Evolutionary conservation across 2,797 vertebrate genomes (phyloP).

Genomic region (Silurus lanzhouensis): DNA sequence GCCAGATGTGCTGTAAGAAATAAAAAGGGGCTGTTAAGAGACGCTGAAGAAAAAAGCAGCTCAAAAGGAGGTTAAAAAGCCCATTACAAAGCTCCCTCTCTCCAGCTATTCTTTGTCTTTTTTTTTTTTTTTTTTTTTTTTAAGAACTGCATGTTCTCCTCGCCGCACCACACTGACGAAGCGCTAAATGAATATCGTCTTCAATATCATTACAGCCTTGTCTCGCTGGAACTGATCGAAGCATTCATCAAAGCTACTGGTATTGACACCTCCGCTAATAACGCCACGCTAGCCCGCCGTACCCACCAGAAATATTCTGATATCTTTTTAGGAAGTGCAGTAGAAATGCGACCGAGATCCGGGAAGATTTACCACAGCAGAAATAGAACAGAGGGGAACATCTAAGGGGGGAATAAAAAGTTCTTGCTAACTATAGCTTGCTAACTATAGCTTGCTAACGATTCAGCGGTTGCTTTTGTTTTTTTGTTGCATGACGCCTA

Average conservation of each 20-base stretch:
- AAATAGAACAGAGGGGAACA: no score
- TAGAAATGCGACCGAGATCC: background rate
- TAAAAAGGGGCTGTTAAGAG: slow-evolving; percentile 35
- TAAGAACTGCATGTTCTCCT: slow-evolving; percentile 44
- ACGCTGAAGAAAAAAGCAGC: slow-evolving; percentile 29
- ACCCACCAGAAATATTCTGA: slow-evolving; percentile 34
- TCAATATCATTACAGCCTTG: slow-evolving; percentile 50
- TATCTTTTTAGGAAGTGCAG: background rate
- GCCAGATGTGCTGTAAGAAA: slow-evolving; percentile 13
- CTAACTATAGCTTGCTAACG: background rate
- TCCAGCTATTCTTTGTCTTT: slow-evolving; percentile 30
- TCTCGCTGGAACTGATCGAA: slow-evolving; percentile 36
- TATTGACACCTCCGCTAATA: slow-evolving; percentile 43
- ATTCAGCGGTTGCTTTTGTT: background rate
- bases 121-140: background rate
- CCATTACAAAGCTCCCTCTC: slow-evolving; percentile 52
- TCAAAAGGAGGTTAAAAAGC: slow-evolving; percentile 56
- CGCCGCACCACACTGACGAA: slow-evolving; percentile 53
- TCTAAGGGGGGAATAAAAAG: background rate
- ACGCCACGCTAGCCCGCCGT: slow-evolving; percentile 6
- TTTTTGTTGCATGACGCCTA: background rate
- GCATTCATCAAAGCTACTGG: slow-evolving; percentile 51
- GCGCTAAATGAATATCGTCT: slow-evolving; percentile 61
- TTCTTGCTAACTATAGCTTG: background rate
- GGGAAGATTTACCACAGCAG: background rate